A percentile compares a stretch with the other conserved stretches of the same genome.
Evolutionary conservation across 1,140 invertebrate genomes (phyloP).

Genomic region (Drosophila suzukii): DNA sequence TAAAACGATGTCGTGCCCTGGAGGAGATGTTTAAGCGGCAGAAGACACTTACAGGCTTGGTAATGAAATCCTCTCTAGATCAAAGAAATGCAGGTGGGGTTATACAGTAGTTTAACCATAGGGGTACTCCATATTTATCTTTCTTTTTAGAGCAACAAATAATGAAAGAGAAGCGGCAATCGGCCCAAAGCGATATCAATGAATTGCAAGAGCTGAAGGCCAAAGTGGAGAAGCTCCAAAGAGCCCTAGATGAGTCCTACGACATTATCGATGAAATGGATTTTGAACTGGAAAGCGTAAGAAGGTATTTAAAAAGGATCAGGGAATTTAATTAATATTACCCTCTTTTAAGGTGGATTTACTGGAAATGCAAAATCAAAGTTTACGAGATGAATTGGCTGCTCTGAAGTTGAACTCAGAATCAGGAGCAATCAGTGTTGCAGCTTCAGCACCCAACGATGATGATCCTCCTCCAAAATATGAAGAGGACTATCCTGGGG

Average conservation of each 20-base stretch:
- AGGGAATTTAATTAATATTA: rapidly evolving
- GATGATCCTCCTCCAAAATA: slow-evolving; percentile 68
- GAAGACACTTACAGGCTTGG: slow-evolving; percentile 72
- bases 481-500: slow-evolving; percentile 6
- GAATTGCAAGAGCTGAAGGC: slow-evolving; percentile 51
- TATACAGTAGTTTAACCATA: rapidly evolving
- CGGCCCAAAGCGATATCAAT: slow-evolving; percentile 39
- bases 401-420: slow-evolving; percentile 32
- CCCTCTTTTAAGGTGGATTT: slow-evolving; percentile 54
- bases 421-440: neutral
- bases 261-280: slow-evolving; percentile 83
- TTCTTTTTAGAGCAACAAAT: slow-evolving; percentile 47
- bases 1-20: slow-evolving; percentile 71
- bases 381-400: slow-evolving; percentile 60
- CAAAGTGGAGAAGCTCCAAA: slow-evolving; percentile 66
- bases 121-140: neutral
- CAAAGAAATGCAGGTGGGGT: slow-evolving; percentile 55
- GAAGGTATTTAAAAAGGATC: neutral
- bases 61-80: slow-evolving; percentile 75
- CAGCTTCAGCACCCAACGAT: neutral
- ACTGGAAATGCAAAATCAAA: slow-evolving; percentile 77
- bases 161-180: slow-evolving; percentile 56
- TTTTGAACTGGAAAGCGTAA: slow-evolving; percentile 79
- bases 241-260: slow-evolving; percentile 71
- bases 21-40: slow-evolving; percentile 76